Evolutionary conservation across 2,888 invertebrate genomes (phyloP).

Genomic region (Drosophila formosana): DNA sequence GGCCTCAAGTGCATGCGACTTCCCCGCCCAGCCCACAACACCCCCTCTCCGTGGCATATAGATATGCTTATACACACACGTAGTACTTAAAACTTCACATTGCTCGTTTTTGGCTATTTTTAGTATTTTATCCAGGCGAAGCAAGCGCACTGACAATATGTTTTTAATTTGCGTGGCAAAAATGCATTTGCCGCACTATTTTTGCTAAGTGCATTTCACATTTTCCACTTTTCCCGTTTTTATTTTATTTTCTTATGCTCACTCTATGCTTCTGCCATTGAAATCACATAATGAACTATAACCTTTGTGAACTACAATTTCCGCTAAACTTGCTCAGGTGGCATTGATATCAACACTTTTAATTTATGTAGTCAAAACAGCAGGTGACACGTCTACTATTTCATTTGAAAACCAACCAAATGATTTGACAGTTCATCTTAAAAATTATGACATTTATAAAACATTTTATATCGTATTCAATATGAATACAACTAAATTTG

Average conservation of each 20-base stretch:
- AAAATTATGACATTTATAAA: constrained; percentile 3
- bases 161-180: constrained; percentile 84
- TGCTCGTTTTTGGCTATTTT: constrained; percentile 61
- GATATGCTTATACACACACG: constrained; percentile 4
- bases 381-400: constrained; percentile 5
- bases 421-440: constrained; percentile 29
- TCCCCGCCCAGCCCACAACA: constrained; percentile 8
- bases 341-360: neutral
- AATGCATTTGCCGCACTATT: constrained; percentile 50
- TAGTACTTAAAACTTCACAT: constrained; percentile 29
- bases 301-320: constrained; percentile 12
- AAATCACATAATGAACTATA: constrained; percentile 5
- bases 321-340: constrained; percentile 9
- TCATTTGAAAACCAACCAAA: constrained; percentile 9
- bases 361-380: neutral
- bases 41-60: neutral
- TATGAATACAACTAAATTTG: neutral
- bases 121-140: constrained; percentile 60
- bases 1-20: constrained; percentile 55
- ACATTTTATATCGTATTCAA: neutral
- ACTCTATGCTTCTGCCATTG: neutral
- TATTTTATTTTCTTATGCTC: constrained; percentile 3
- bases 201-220: constrained; percentile 35
- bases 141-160: constrained; percentile 82
- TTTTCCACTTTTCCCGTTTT: constrained; percentile 15